phyloP scores from a whole-genome alignment of 1,140 invertebrate genomes.

The Meloidogyne exigua region DNA sequence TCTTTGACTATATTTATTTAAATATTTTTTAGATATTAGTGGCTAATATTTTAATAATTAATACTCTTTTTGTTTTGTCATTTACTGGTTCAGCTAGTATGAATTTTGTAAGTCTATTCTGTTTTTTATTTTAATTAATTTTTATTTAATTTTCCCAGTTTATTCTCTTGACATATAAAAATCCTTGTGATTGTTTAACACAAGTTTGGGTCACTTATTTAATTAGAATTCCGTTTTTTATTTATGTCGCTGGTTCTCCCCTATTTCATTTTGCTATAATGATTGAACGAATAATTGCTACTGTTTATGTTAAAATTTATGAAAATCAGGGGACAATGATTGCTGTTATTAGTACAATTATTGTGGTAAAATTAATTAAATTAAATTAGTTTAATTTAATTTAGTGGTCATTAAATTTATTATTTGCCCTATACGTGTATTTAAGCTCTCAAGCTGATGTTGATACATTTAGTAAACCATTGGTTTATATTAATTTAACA shows the following conservation, averaged over 20 bases:
- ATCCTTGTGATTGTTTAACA: constrained; percentile 22
- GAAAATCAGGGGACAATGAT: constrained; percentile 13
- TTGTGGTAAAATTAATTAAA: background rate
- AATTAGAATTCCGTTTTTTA: constrained; percentile 19
- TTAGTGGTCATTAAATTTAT: background rate
- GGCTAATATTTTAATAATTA: constrained; percentile 2
- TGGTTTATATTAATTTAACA: constrained; percentile 19
- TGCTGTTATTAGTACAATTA: background rate
- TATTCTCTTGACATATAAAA: background rate
- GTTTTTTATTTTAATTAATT: background rate
- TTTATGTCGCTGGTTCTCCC: constrained; percentile 21
- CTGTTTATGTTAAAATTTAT: constrained; percentile 19
- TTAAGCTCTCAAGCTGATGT: constrained; percentile 11
- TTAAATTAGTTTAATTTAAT: background rate
- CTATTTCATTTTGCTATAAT: constrained; percentile 23
- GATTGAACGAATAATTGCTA: constrained; percentile 14
- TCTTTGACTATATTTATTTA: too few species aligned
- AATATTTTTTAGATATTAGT: constrained; percentile 13
- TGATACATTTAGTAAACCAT: constrained; percentile 3
- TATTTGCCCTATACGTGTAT: constrained; percentile 16
- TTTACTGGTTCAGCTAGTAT: constrained; percentile 1
- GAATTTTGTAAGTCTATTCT: constrained; percentile 10
- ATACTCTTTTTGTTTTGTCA: constrained; percentile 11
- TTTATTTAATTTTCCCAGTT: background rate
- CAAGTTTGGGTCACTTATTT: constrained; percentile 22